Base-by-base conservation (phyloP, 2,113 vertebrate genomes). In the Chloroceryle aenea region DNA sequence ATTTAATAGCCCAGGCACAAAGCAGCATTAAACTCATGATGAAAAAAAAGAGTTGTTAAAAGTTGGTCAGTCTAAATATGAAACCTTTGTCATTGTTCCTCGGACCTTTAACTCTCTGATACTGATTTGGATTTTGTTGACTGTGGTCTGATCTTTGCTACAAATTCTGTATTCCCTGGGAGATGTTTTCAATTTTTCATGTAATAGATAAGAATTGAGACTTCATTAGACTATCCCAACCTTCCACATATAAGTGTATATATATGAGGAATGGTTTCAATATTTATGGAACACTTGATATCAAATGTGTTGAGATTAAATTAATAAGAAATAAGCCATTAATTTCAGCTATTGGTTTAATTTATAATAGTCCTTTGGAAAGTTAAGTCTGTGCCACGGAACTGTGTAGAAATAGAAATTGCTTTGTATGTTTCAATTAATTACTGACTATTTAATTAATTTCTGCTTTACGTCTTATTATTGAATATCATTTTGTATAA, bases 371-470 rank as follows among this genome's bases (percentile, higher is more conserved):
- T 4, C 17, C 30, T 85, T 93, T 91, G 71, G n/a, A 91, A 94
- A 91, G 34, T 74, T 83, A 85, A 87, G 63, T 45, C 47, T 74
- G 64, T 91, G 82, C 16, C 30, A 66, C 83, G 76, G 71, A 91
- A 53, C 67, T 66, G 55, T 3, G 22, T 83, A 69, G 85, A 87
- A 72, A 58, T 78, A 96, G 40, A 92, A 95, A 94, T 76, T 62
- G 66, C 85, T 94, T 96, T 89, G 6, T 76, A 19, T 32, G 3
- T 85, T 92, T 91, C 56, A 89, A 3, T 85, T 96, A 17, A 82
- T 93, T 96, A 82, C 40, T 56, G 66, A 78, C 36, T 62, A 89
- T 94, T 91, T 89, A 93, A 95, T 95, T 93, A 85, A 91, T 93
- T 62, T 76, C 55, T 95, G 22, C 71, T 83, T 87, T 79, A 83